A percentile compares a stretch with the other conserved stretches of the same genome.
These are phyloP conservation scores for Zaprionus inermis DNA, from an alignment of 1,140 invertebrate genomes.

Conservation along the genomic window DNA sequence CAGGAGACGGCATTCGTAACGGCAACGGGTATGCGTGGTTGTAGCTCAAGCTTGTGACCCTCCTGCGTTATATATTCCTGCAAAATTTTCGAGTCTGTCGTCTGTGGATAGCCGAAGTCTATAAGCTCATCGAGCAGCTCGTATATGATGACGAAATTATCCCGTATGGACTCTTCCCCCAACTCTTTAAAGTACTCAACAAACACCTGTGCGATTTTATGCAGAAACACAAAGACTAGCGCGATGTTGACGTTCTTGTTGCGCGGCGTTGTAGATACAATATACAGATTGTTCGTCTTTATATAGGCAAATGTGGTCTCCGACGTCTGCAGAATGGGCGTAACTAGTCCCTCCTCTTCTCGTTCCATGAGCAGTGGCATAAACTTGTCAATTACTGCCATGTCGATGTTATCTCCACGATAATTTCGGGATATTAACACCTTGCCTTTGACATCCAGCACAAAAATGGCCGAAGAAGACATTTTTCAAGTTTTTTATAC, in stretches of 20 bases:
- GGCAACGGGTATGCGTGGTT: slow-evolving; percentile 98
- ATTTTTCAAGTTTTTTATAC: slow-evolving; percentile 76
- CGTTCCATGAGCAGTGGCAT: slow-evolving; percentile 99
- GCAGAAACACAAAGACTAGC: slow-evolving; percentile 97
- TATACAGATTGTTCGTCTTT: slow-evolving; percentile 99
- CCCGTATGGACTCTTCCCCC: slow-evolving; percentile 99
- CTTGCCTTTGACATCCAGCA: slow-evolving; percentile 95
- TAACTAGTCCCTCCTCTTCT: slow-evolving; percentile 97
- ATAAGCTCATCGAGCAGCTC: slow-evolving; percentile 99
- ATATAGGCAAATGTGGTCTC: slow-evolving; percentile 98
- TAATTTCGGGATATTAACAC: slow-evolving; percentile 99
- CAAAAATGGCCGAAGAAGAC: slow-evolving; percentile 97
- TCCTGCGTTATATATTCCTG: slow-evolving; percentile 99
- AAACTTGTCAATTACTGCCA: slow-evolving; percentile 99
- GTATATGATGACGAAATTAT: slow-evolving; percentile 99
- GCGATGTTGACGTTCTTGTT: slow-evolving; percentile 98
- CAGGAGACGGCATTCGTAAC: slow-evolving; percentile 99
- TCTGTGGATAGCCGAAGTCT: slow-evolving; percentile 99
- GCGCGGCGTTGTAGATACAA: slow-evolving; percentile 96
- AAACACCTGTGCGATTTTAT: slow-evolving; percentile 99
- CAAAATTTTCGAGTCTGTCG: slow-evolving; percentile 99
- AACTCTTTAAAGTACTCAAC: slow-evolving; percentile 99
- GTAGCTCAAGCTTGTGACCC: slow-evolving; percentile 98
- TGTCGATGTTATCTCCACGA: slow-evolving; percentile 96
- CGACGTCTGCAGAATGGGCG: slow-evolving; percentile 95